Percentiles rank a stretch among this genome's conserved stretches.
These are phyloP conservation scores for Plectus sambesii DNA, from an alignment of 1,140 invertebrate genomes.

Conservation along the genomic window DNA sequence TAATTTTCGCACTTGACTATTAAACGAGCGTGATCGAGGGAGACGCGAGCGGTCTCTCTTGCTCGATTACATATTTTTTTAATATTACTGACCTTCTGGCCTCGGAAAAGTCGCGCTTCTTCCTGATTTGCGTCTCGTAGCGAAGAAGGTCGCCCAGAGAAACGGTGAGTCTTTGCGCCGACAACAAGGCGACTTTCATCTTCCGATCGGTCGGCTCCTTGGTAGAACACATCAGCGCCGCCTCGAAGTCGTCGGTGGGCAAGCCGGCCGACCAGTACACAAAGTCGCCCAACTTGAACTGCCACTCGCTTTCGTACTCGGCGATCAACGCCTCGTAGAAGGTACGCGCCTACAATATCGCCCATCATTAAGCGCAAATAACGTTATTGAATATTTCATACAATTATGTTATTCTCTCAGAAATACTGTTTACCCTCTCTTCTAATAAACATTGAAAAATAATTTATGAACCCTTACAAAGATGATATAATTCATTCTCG, in stretches of 20 bases:
- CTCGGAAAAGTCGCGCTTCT: constrained; percentile 16
- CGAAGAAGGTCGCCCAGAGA: constrained; percentile 20
- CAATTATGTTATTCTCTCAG: no score
- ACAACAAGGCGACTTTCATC: constrained; percentile 13
- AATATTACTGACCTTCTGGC: constrained; percentile 11
- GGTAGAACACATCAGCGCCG: not conserved
- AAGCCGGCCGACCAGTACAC: not conserved
- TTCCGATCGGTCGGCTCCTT: not conserved
- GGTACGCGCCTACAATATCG: not conserved
- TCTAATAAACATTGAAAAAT: no score
- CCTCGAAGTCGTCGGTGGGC: not conserved
- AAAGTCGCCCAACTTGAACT: not conserved
- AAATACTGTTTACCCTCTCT: no score
- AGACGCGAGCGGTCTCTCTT: not conserved
- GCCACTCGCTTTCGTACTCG: not conserved
- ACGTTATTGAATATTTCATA: no score
- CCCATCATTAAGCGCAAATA: no score
- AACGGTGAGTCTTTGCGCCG: constrained; percentile 15
- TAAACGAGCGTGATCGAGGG: not conserved
- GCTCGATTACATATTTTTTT: no score
- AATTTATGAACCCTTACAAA: no score
- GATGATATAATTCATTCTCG: no score
- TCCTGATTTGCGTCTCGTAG: constrained; percentile 12
- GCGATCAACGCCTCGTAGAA: not conserved
- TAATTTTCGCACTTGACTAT: not conserved